Conservation (phyloP, 2,113 vertebrate species). For the Cochlearius cochlearius region DNA sequence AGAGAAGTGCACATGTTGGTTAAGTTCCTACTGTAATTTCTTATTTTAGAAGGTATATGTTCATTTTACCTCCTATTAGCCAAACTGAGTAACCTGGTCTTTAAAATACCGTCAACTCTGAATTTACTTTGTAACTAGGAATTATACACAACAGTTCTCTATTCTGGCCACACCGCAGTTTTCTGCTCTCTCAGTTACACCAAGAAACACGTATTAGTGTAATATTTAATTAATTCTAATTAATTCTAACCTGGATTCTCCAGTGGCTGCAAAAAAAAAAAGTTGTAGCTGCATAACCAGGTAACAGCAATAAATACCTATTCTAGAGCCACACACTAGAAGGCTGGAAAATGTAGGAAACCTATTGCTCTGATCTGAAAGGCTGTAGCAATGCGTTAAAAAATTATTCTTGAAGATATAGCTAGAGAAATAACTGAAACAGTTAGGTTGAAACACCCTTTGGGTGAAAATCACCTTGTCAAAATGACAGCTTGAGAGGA, state of each 20-base stretch:
- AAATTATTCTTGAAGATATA: neutral
- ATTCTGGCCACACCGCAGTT: neutral
- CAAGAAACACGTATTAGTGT: neutral
- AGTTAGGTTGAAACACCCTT: conserved; percentile 29
- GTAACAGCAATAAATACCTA: neutral
- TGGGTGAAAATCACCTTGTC: conserved; percentile 66
- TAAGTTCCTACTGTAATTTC: neutral
- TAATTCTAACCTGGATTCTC: neutral
- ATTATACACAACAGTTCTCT: neutral
- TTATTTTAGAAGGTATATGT: neutral
- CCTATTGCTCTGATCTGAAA: neutral
- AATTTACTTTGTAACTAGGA: neutral
- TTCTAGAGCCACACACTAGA: neutral
- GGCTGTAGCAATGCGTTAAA: neutral
- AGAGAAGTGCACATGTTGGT: neutral
- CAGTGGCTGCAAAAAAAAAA: neutral
- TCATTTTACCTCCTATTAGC: neutral
- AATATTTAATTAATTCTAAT: neutral
- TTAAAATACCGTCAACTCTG: neutral
- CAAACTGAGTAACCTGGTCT: neutral
- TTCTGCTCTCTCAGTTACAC: neutral
- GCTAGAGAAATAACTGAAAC: neutral
- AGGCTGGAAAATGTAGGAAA: neutral
- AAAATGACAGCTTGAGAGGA: conserved; percentile 64
- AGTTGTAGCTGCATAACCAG: neutral